Base-by-base conservation (phyloP, 1,140 invertebrate species). In the Hirudo medicinalis region DNA sequence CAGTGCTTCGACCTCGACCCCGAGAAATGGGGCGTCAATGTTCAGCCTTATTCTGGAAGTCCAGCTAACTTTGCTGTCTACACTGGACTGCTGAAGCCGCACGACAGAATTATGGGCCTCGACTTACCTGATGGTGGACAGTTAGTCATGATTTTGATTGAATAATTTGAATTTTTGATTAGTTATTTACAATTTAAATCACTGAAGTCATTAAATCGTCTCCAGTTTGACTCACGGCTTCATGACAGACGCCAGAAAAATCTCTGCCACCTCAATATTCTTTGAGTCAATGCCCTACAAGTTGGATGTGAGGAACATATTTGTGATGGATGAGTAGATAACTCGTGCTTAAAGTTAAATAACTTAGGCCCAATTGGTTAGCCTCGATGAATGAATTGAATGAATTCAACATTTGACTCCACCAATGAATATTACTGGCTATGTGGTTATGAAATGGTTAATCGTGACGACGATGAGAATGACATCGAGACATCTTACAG, bases 281-380 rank as follows among this genome's bases (percentile, higher is more conserved):
- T 99, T 98, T 80, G 94, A 99, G 84, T 96, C 93, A 20, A 92
- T 97, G 89, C 94, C 94, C 4, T 99, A 99, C 78, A 97, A 96
- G 83, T 89, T 95, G 20, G 71, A 74, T 53, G 73, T 74, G 32
- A 68, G 73, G 20, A 49, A 49, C 15, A 49, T 49, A 13, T 63
- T 13, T 32, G 9, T 13, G 11, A 27, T 63, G 19, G 60, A 27
- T 63, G 9, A 20, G 11, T 63, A 13, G 22, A 27, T 63, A 63
- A 17, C 29, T 20, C 17, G 60, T 27, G 15, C 22, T 25, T 27
- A 63, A 63, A 63, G 20, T 20, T 20, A 63, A 40, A 57, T 9
- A 27, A n/a, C 2, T 57, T 57, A 27, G 55, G 9, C 20, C 9
- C 25, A 5, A 25, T 25, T 5, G 5, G n/a, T 68, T 32, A 3